Percentiles rank a stretch among this genome's conserved stretches.
Conservation (phyloP, 2,888 invertebrate genomes). For the Acrobasis repandana region DNA sequence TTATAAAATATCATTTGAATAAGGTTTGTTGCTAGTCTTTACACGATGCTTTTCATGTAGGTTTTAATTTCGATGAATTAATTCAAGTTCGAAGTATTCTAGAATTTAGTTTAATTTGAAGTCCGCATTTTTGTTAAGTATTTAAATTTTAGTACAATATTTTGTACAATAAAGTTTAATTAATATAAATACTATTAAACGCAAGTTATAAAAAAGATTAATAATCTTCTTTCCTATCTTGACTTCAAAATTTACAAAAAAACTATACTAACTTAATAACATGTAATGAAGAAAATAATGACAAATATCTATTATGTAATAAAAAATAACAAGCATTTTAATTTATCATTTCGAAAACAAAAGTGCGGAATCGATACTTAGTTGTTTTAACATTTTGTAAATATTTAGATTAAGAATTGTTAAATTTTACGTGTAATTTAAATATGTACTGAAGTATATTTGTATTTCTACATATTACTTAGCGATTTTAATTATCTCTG, state of each 20-base stretch:
- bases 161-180: background rate
- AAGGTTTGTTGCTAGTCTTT: conserved; percentile 9
- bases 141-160: background rate
- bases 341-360: conserved; percentile 28
- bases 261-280: no score
- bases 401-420: conserved; percentile 61
- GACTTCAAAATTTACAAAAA: background rate
- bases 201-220: no score
- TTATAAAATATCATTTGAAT: background rate
- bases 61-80: background rate
- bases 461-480: conserved; percentile 39
- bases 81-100: background rate
- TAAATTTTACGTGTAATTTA: conserved; percentile 56
- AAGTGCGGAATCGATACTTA: conserved; percentile 35
- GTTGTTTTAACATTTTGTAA: conserved; percentile 52
- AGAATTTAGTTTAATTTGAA: background rate
- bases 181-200: background rate
- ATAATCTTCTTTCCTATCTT: no score
- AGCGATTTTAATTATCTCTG: conserved; percentile 45
- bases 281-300: no score
- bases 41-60: background rate
- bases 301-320: no score
- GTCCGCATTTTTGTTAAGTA: conserved; percentile 10
- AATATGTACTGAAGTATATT: conserved; percentile 49
- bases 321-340: background rate